Conservation (phyloP, 2,113 vertebrate genomes). For the Scolopax mira region DNA sequence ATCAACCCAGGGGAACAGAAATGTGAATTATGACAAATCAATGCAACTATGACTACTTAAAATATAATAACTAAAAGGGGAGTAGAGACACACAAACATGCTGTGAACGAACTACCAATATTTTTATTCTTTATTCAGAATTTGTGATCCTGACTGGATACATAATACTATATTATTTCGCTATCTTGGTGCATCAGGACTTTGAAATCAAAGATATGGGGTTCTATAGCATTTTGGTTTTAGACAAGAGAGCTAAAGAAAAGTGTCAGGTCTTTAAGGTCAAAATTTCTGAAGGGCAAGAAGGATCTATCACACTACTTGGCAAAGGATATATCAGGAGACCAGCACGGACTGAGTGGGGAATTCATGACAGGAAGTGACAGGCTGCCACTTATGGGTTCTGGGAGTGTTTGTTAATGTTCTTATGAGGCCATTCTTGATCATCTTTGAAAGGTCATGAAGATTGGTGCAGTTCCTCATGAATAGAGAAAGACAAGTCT, state of each 20-base stretch:
- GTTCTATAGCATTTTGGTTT: neutral
- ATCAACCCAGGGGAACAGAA: neutral
- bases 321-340: neutral
- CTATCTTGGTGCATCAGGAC: neutral
- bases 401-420: neutral
- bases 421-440: neutral
- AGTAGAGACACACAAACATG: neutral
- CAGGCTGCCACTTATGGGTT: fast-evolving
- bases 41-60: neutral
- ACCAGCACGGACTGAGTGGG: neutral
- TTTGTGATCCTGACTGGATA: neutral
- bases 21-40: neutral
- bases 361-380: neutral
- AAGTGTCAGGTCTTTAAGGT: neutral
- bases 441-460: neutral
- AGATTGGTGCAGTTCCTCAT: neutral
- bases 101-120: neutral
- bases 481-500: neutral
- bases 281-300: neutral
- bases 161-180: neutral
- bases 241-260: neutral
- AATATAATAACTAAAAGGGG: neutral
- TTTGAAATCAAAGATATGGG: neutral
- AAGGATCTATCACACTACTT: neutral
- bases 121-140: neutral